Base-by-base conservation (phyloP, 1,140 invertebrate species). In the Lasioglossum albipes region DNA sequence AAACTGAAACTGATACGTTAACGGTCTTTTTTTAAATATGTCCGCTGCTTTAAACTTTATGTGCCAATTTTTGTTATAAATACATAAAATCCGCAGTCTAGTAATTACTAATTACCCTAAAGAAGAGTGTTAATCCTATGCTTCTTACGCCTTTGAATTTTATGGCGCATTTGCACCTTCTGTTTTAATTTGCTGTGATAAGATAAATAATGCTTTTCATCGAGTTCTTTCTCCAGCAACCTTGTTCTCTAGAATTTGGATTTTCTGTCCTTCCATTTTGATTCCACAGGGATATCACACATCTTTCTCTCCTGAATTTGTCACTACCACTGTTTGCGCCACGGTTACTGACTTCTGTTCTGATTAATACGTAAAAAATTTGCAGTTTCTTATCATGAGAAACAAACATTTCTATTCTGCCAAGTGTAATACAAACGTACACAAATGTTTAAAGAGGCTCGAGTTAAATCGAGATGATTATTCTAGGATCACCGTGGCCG, bases 401-500 rank as follows among this genome's bases (percentile, higher is more conserved):
- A 9, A 49, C 9, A 73, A 18, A 59, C 13, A 31, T 59, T 49
- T 36, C 70, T 7, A 61, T 27, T 31, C 16, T 16, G 20, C 7
- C 7, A 13, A 57, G 31, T 52, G 18, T 13, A 27, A 9, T 68
- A 13, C 9, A 49, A 6, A 65, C 20, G 13, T 36, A 52, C 2
- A 20, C 27, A 22, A 0, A 5, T 12, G 36, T n/a, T 61, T n/a
- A 16, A 20, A 65, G 10, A 62, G 13, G 62, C 12, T 66, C 49
- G 12, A 59, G 57, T 68, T 75, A 75, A 84, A 41, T 70, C 18
- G 45, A 7, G 57, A 71, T 18, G 22, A 84, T 77, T 72, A 88
- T 71, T 73, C 42, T 77, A 93, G 92, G 89, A 83, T 93, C 91
- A 16, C 90, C 92, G 36, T 92, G 93, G 92, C 91, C 92, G 64